Percentiles rank a stretch among this genome's conserved stretches.
phyloP scores from a whole-genome alignment of 2,113 vertebrate genomes.

The Eublepharis macularius region DNA sequence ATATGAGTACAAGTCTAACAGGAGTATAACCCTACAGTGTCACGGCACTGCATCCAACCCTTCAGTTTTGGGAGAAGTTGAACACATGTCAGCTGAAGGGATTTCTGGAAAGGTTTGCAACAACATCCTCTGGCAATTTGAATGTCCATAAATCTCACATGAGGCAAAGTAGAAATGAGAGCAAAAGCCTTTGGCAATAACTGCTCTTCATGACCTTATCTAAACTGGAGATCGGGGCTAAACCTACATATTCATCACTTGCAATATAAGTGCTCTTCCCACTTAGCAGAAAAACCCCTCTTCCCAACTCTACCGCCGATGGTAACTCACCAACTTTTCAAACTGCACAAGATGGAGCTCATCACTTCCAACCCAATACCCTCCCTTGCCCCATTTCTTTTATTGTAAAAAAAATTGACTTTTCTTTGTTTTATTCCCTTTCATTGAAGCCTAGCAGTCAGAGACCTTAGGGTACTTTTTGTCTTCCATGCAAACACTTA shows the following conservation, averaged over 20 bases:
- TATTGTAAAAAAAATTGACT: not conserved
- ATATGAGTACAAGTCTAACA: not conserved
- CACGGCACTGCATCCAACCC: not conserved
- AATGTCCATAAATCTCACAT: not conserved
- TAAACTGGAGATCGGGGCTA: not conserved
- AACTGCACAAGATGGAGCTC: not conserved
- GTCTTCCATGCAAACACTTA: not conserved
- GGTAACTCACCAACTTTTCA: not conserved
- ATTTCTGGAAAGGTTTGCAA: not conserved
- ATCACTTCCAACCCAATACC: not conserved
- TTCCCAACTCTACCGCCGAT: not conserved
- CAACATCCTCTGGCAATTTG: not conserved
- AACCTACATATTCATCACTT: not conserved
- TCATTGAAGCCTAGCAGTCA: not conserved
- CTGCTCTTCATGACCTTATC: not conserved
- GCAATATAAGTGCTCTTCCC: not conserved
- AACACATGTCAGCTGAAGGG: not conserved
- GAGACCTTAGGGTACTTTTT: not conserved
- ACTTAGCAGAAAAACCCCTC: not conserved
- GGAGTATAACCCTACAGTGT: not conserved
- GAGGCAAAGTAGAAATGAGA: not conserved
- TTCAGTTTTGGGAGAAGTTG: not conserved
- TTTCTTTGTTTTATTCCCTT: not conserved
- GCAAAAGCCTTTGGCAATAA: not conserved
- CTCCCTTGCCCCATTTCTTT: not conserved